Evolutionary conservation across 2,113 vertebrate species (phyloP).

Genomic region (Cyprinus carpio): DNA sequence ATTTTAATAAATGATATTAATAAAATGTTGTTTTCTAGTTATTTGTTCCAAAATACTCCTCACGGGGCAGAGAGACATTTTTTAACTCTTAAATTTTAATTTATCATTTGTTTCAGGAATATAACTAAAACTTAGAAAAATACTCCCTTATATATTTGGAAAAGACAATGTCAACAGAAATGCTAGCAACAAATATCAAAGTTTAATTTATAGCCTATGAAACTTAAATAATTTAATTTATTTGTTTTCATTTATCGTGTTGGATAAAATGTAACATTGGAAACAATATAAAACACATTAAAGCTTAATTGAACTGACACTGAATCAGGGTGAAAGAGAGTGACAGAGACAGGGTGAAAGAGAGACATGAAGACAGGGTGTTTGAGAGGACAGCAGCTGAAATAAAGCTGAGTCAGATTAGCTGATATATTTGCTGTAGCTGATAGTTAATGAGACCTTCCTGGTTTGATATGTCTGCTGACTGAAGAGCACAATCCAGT

Average conservation of each 20-base stretch:
- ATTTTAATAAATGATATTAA: too few relatives aligned
- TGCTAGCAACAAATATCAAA: too few relatives aligned
- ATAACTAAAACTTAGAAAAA: too few relatives aligned
- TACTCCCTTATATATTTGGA: too few relatives aligned
- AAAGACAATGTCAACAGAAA: too few relatives aligned
- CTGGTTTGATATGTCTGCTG: constrained; percentile 21
- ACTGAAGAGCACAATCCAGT: background rate
- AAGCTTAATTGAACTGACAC: background rate
- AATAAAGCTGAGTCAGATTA: constrained; percentile 4
- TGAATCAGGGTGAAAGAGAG: background rate
- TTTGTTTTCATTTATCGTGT: background rate
- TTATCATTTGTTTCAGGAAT: too few relatives aligned
- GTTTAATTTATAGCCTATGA: background rate
- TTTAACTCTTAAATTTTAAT: too few relatives aligned
- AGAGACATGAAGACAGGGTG: background rate
- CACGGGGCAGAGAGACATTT: too few relatives aligned
- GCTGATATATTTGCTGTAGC: constrained; percentile 31
- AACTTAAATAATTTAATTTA: background rate
- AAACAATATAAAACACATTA: background rate
- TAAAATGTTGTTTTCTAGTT: too few relatives aligned
- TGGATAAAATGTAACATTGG: background rate
- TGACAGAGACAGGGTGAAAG: background rate
- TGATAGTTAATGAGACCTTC: constrained; percentile 24
- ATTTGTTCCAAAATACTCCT: too few relatives aligned
- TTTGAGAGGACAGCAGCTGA: background rate